These are phyloP conservation scores for Telenomus remus DNA, from an alignment of 1,140 invertebrate species.

Conservation along the genomic window DNA sequence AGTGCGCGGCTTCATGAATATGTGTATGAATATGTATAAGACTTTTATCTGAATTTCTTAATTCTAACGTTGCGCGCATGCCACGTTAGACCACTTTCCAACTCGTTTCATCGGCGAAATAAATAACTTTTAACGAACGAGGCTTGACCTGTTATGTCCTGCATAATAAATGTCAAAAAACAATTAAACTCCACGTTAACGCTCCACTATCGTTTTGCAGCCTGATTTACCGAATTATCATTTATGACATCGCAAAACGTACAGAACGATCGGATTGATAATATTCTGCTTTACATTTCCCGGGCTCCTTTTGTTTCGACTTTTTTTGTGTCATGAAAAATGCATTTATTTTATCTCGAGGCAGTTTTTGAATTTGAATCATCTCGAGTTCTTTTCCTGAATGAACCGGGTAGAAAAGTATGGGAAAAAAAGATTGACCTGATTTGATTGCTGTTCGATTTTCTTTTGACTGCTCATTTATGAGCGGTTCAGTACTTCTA, in stretches of 20 bases:
- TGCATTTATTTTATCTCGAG: too few species aligned
- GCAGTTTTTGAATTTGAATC: too few species aligned
- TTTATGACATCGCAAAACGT: too few species aligned
- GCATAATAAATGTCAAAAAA: slow-evolving; percentile 19
- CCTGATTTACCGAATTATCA: too few species aligned
- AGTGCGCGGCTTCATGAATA: slow-evolving; percentile 39
- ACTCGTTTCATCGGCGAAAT: slow-evolving; percentile 21
- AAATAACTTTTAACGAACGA: slow-evolving; percentile 36
- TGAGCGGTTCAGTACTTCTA: slow-evolving; percentile 7
- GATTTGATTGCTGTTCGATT: slow-evolving; percentile 4
- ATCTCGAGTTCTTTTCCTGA: too few species aligned
- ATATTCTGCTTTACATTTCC: too few species aligned
- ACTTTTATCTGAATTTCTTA: slow-evolving; percentile 55
- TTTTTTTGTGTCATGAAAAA: too few species aligned
- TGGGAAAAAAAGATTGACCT: neutral
- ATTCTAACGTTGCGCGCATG: slow-evolving; percentile 17
- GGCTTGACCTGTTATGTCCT: slow-evolving; percentile 22
- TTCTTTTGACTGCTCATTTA: slow-evolving; percentile 6
- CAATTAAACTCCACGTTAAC: too few species aligned
- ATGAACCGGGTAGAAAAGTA: neutral
- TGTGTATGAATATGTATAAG: slow-evolving; percentile 47
- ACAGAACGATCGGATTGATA: too few species aligned
- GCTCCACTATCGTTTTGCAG: too few species aligned
- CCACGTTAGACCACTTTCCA: slow-evolving; percentile 28
- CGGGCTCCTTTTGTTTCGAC: too few species aligned